These are phyloP conservation scores for Hofmannophila pseudospretella DNA, from an alignment of 2,888 invertebrate genomes.

Conservation along the genomic window DNA sequence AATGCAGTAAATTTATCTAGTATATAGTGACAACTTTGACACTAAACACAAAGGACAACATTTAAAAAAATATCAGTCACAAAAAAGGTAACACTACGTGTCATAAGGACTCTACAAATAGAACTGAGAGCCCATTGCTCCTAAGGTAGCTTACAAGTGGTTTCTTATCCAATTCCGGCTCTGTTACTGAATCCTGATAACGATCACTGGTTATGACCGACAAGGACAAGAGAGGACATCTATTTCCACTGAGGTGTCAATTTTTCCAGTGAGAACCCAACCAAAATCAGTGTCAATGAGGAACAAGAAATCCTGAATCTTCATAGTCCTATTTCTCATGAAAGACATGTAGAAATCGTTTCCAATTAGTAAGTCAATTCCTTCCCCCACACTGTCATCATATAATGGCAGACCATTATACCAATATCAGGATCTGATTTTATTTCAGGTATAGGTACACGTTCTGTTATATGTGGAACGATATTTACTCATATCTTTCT, in stretches of 20 bases:
- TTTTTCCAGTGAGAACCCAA: background rate
- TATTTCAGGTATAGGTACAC: background rate
- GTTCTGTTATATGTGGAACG: background rate
- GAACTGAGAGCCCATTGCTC: too few relatives aligned
- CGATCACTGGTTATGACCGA: background rate
- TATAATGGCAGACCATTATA: background rate
- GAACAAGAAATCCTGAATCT: background rate
- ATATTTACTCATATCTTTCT: background rate
- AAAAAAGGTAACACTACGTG: too few relatives aligned
- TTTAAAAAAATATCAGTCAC: too few relatives aligned
- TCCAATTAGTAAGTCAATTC: background rate
- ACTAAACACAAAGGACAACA: too few relatives aligned
- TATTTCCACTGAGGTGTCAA: background rate
- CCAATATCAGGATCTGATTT: background rate
- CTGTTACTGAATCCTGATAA: too few relatives aligned
- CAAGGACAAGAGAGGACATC: too few relatives aligned
- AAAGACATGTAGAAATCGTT: background rate
- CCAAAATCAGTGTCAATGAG: background rate
- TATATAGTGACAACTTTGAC: too few relatives aligned
- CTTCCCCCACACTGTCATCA: background rate
- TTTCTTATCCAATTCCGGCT: too few relatives aligned
- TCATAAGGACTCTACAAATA: too few relatives aligned
- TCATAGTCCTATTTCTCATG: background rate
- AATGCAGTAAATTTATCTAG: too few relatives aligned
- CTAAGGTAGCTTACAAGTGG: too few relatives aligned